Evolutionary conservation across 2,888 invertebrate genomes (phyloP).

Genomic region (Cabera pusaria): DNA sequence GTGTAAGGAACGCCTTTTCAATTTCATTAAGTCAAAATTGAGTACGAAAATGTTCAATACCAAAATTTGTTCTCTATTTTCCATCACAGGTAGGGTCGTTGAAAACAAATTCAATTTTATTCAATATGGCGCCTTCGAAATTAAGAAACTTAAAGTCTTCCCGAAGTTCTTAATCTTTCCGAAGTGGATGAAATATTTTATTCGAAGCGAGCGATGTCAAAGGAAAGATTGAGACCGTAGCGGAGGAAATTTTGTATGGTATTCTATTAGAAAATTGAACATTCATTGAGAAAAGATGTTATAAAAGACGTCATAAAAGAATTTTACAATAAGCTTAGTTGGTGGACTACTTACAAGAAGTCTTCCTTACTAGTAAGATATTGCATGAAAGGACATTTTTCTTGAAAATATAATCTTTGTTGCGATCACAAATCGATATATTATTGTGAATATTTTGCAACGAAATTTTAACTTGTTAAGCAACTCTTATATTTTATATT

Average conservation of each 20-base stretch:
- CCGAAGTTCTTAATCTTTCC: constrained; percentile 60
- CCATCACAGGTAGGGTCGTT: constrained; percentile 30
- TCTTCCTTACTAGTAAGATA: too few relatives aligned
- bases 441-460: too few relatives aligned
- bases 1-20: too few relatives aligned
- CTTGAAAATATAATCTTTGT: too few relatives aligned
- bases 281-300: background rate
- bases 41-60: constrained; percentile 10
- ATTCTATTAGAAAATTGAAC: constrained; percentile 9
- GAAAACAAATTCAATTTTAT: constrained; percentile 52
- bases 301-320: too few relatives aligned
- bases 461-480: too few relatives aligned
- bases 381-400: too few relatives aligned
- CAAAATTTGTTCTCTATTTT: constrained; percentile 19
- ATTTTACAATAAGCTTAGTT: too few relatives aligned
- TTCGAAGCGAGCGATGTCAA: constrained; percentile 47
- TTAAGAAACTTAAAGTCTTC: constrained; percentile 62
- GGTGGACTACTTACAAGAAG: too few relatives aligned
- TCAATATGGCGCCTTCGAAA: constrained; percentile 51
- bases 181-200: constrained; percentile 59
- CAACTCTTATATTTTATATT: too few relatives aligned
- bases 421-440: too few relatives aligned
- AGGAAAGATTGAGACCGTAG: constrained; percentile 35
- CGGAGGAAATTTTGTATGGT: constrained; percentile 21
- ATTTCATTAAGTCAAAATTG: too few relatives aligned